phyloP scores from a whole-genome alignment of 2,888 invertebrate species.

The Cremastobaeus sp. region DNA sequence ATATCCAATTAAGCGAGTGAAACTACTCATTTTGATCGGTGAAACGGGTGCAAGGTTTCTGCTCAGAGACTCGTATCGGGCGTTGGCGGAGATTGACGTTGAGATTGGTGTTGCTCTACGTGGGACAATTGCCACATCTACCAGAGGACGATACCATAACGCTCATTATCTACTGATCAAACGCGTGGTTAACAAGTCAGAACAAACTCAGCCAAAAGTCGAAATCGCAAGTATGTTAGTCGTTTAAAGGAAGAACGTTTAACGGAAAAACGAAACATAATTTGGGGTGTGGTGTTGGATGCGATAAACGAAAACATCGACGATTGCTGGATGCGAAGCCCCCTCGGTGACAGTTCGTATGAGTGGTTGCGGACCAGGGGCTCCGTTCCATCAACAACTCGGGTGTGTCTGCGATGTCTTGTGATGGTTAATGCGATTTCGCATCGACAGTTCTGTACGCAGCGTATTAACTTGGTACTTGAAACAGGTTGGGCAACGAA shows the following conservation, averaged over 20 bases:
- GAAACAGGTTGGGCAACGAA: conserved; percentile 63
- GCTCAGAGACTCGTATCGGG: no score
- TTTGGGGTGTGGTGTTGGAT: conserved; percentile 13
- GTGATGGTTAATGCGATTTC: conserved; percentile 35
- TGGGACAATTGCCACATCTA: background rate
- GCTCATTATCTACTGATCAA: conserved; percentile 16
- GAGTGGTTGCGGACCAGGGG: conserved; percentile 12
- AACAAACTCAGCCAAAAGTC: conserved; percentile 28
- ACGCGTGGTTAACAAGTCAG: conserved; percentile 23
- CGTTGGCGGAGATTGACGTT: no score
- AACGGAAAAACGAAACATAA: conserved; percentile 41
- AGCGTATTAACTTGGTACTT: conserved; percentile 45
- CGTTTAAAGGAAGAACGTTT: conserved; percentile 2
- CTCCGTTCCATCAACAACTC: conserved; percentile 35
- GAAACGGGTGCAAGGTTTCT: no score
- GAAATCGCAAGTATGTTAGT: conserved; percentile 29
- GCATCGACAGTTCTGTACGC: conserved; percentile 31
- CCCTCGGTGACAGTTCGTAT: conserved; percentile 1
- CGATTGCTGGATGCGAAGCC: conserved; percentile 38
- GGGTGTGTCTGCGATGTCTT: conserved; percentile 41
- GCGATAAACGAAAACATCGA: conserved; percentile 41
- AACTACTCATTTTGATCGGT: no score
- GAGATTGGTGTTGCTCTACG: background rate
- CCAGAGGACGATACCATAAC: conserved; percentile 3
- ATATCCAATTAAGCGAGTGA: background rate